phyloP scores from a whole-genome alignment of 1,140 invertebrate genomes.

The Cydia amplana region DNA sequence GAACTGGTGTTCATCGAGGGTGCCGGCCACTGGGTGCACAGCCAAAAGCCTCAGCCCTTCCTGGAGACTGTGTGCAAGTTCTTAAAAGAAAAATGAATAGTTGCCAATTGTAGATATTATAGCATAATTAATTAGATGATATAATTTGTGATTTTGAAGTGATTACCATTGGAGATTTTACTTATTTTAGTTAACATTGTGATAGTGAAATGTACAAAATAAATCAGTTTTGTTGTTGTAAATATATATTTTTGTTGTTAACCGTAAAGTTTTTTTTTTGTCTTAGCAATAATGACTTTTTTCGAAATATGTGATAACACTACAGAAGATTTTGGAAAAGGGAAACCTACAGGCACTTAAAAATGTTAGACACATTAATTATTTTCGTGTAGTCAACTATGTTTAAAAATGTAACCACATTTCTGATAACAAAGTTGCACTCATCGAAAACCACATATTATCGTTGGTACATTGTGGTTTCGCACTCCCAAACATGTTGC shows the following conservation, averaged over 20 bases:
- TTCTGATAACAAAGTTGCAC: conserved; percentile 6
- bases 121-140: conserved; percentile 36
- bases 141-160: conserved; percentile 21
- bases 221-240: conserved; percentile 32
- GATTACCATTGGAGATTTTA: conserved; percentile 32
- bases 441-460: background rate
- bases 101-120: conserved; percentile 35
- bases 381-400: background rate
- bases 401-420: background rate
- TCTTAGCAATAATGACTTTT: too few species aligned
- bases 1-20: conserved; percentile 86
- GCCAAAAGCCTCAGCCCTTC: conserved; percentile 92
- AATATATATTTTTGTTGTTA: conserved; percentile 34
- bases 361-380: background rate
- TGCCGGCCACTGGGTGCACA: conserved; percentile 96
- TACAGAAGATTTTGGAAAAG: too few species aligned
- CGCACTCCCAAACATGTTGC: conserved; percentile 50
- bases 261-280: background rate
- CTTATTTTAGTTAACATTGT: conserved; percentile 19
- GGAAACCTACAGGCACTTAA: too few species aligned
- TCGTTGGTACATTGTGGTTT: conserved; percentile 45
- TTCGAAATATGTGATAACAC: too few species aligned
- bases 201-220: conserved; percentile 18
- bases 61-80: conserved; percentile 81
- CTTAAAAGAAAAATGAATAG: conserved; percentile 60